Evolutionary conservation across 2,888 invertebrate species (phyloP).

Genomic region (Auanema freiburgensis): DNA sequence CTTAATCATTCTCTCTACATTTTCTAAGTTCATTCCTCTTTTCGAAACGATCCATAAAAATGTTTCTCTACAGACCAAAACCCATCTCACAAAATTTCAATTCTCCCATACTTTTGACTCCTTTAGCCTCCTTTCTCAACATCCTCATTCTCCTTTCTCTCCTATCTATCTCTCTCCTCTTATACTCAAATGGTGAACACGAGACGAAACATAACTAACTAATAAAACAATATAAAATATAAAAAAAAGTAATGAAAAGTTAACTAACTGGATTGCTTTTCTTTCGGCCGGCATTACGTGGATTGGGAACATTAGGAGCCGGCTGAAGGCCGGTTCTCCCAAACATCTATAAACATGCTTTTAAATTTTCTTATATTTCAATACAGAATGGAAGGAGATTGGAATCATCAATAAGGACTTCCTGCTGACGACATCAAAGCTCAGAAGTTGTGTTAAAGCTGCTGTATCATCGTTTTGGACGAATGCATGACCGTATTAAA

Average conservation of each 20-base stretch:
- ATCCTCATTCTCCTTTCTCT: not conserved
- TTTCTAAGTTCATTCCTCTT: no score
- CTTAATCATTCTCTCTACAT: no score
- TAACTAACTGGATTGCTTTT: conserved; percentile 48
- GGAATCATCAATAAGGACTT: no score
- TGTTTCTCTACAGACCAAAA: not conserved
- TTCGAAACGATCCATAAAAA: no score
- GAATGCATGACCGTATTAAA: no score
- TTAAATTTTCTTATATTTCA: no score
- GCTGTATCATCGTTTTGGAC: no score
- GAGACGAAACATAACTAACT: not conserved
- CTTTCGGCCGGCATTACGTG: conserved; percentile 49
- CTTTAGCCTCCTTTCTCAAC: not conserved
- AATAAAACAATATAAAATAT: not conserved
- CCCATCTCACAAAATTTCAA: not conserved
- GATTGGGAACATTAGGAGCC: conserved; percentile 53
- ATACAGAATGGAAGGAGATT: no score
- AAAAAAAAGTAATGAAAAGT: conserved; percentile 6
- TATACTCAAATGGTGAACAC: not conserved
- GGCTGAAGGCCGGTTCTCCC: conserved; percentile 36
- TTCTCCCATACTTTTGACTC: not conserved
- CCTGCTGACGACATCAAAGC: no score
- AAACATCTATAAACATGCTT: conserved; percentile 13
- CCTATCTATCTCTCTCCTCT: not conserved
- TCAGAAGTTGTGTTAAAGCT: no score